Evolutionary conservation across 2,797 vertebrate genomes (phyloP).

Genomic region (Eulemur mongoz): DNA sequence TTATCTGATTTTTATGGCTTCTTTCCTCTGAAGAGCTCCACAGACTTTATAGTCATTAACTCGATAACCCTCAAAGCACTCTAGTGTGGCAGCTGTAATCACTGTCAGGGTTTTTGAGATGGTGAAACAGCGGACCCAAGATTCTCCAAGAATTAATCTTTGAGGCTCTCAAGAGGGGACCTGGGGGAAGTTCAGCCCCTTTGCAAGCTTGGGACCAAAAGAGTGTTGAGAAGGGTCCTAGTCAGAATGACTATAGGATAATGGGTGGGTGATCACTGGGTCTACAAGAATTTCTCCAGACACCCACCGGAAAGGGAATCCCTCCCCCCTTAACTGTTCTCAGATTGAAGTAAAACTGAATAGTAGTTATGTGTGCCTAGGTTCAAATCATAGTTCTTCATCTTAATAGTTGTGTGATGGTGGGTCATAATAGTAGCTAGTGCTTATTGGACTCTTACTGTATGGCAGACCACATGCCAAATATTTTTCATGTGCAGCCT

Average conservation of each 20-base stretch:
- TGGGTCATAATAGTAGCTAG: neutral
- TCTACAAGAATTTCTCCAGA: neutral
- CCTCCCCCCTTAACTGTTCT: neutral
- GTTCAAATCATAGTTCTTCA: neutral
- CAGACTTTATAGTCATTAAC: slow-evolving; percentile 75
- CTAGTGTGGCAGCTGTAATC: slow-evolving; percentile 70
- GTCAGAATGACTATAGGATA: neutral
- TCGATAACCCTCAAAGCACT: slow-evolving; percentile 71
- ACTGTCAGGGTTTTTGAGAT: slow-evolving; percentile 54
- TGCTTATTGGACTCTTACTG: neutral
- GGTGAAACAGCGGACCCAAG: neutral
- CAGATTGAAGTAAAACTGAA: neutral
- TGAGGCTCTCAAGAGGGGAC: neutral
- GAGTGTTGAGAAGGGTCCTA: neutral
- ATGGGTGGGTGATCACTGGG: neutral
- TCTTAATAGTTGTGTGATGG: neutral
- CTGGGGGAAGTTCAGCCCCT: neutral
- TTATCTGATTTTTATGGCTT: slow-evolving; percentile 77
- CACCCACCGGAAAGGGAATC: neutral
- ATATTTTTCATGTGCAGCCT: neutral
- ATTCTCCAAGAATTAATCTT: slow-evolving; percentile 50
- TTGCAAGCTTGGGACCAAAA: neutral
- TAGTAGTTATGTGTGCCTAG: neutral
- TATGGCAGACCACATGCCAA: neutral
- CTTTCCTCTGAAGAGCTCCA: slow-evolving; percentile 70